These are phyloP conservation scores for Parochlus steinenii DNA, from an alignment of 2,888 invertebrate genomes.

Conservation along the genomic window DNA sequence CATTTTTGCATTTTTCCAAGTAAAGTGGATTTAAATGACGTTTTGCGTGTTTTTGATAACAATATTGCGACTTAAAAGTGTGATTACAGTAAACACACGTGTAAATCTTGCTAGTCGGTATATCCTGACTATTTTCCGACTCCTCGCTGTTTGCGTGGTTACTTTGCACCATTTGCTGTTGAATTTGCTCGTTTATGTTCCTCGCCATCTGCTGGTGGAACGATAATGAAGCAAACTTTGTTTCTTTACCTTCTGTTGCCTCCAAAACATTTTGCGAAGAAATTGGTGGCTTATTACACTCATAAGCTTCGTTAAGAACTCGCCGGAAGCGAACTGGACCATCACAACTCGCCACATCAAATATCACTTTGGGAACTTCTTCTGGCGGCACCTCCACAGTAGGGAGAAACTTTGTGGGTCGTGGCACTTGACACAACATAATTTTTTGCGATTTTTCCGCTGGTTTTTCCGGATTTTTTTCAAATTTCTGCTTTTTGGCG, in stretches of 20 bases:
- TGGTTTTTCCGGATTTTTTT: too few species aligned
- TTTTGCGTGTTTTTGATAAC: constrained; percentile 65
- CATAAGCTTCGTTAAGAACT: constrained; percentile 69
- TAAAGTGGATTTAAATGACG: constrained; percentile 47
- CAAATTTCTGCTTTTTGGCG: constrained; percentile 12
- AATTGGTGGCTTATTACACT: constrained; percentile 17
- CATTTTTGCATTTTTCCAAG: constrained; percentile 21
- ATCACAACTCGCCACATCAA: constrained; percentile 83
- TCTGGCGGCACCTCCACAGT: constrained; percentile 12
- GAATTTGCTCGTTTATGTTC: constrained; percentile 24
- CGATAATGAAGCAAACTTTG: constrained; percentile 17
- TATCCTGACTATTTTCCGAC: constrained; percentile 18
- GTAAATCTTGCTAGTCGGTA: constrained; percentile 32
- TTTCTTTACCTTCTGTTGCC: constrained; percentile 12
- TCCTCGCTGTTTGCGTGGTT: constrained; percentile 18
- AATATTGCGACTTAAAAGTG: constrained; percentile 69
- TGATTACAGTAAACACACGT: constrained; percentile 62
- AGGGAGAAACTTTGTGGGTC: constrained; percentile 13
- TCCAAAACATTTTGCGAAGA: constrained; percentile 18
- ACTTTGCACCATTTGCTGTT: constrained; percentile 13
- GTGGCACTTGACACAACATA: too few species aligned
- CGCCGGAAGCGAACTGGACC: constrained; percentile 77
- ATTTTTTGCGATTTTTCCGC: too few species aligned
- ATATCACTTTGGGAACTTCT: constrained; percentile 48
- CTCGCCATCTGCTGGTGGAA: constrained; percentile 32